Percentiles rank a stretch among this genome's conserved stretches.
phyloP scores from a whole-genome alignment of 2,797 vertebrate species.

The Sebastes jordani region DNA sequence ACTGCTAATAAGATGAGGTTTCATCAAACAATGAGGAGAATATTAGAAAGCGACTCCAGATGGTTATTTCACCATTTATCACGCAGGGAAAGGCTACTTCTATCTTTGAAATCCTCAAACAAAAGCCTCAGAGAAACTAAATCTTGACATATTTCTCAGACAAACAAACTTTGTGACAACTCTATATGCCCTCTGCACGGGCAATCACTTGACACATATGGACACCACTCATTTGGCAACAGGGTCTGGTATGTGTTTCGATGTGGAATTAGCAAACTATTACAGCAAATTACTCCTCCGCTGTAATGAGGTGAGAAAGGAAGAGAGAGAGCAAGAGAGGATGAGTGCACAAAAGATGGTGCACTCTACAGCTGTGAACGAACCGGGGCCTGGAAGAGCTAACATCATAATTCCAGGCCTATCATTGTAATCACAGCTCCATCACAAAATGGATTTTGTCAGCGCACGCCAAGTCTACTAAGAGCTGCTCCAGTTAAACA shows the following conservation, averaged over 20 bases:
- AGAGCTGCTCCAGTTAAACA: conserved; percentile 79
- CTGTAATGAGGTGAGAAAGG: conserved; percentile 44
- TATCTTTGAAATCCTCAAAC: background rate
- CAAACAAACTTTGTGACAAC: conserved; percentile 1
- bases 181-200: background rate
- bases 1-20: conserved; percentile 64
- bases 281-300: conserved; percentile 31
- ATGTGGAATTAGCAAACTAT: conserved; percentile 40
- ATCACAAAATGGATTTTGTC: conserved; percentile 86
- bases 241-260: background rate
- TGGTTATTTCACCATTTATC: conserved; percentile 37
- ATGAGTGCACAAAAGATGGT: conserved; percentile 51
- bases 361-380: conserved; percentile 74
- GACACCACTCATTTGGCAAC: conserved; percentile 9
- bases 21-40: conserved; percentile 40
- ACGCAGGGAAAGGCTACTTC: background rate
- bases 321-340: conserved; percentile 27
- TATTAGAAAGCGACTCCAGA: conserved; percentile 50
- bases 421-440: conserved; percentile 85
- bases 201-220: conserved; percentile 18
- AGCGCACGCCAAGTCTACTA: conserved; percentile 85
- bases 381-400: conserved; percentile 67
- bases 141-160: conserved; percentile 10
- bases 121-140: background rate
- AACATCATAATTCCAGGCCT: conserved; percentile 81